Base-by-base conservation (phyloP, 2,113 vertebrate genomes). In the Chlamydotis undulata region DNA sequence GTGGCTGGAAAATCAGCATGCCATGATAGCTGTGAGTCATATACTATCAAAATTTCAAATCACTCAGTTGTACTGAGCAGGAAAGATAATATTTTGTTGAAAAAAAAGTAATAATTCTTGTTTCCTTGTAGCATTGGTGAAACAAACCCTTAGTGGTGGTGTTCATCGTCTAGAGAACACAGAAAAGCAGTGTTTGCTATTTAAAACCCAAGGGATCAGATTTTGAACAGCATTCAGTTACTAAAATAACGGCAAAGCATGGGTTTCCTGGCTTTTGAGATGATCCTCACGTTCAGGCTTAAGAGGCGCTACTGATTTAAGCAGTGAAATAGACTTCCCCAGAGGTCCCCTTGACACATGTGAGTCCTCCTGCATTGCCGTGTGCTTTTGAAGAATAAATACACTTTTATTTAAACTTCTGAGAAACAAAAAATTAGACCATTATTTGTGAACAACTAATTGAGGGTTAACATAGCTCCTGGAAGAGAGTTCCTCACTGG, bases 91-190 rank as follows among this genome's bases (percentile, higher is more conserved):
- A 3, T 74, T 81, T 85, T 82, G 28, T 68, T 75, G 52, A 59
- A 90, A 71, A 90, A 71, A 1, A 13, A 18, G 3, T 43, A 35
- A 52, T 22, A 87, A 87, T 47, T 47, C 25, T 56, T 80, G 19
- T 19, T 92, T 61, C 29, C 21, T 80, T 0, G 0, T 2, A 2
- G 33, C 39, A 29, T 15, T 17, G 1, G 1, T 39, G 56, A 78
- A 84, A 35, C 26, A 57, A 61, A 39, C 70, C 52, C 0, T 19
- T 22, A 22, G 14, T 81, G 64, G 26, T 77, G 52, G 21, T 56
- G 23, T 12, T 92, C 31, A 28, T 53, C 41, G 76, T 76, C 63
- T 7, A 73, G 67, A 77, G 50, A 47, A n/a, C 19, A 12, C 17
- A 55, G 37, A 59, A 71, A 70, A 86, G 10, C 29, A 28, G 1